Conservation (phyloP, 2,888 invertebrate species). For the Andrena haemorrhoa region DNA sequence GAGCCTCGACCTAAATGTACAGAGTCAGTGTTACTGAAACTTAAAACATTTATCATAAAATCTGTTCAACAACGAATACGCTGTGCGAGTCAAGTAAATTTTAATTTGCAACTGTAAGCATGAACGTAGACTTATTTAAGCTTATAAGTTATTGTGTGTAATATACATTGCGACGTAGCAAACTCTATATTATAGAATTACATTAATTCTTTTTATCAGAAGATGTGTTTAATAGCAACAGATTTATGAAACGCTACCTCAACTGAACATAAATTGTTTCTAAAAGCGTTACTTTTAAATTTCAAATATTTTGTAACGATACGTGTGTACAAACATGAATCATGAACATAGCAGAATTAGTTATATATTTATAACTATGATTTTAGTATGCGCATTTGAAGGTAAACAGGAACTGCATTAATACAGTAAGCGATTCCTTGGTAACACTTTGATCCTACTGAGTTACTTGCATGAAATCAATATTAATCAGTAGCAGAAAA, state of each 20-base stretch:
- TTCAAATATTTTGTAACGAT: neutral
- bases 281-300: neutral
- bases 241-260: constrained; percentile 20
- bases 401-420: neutral
- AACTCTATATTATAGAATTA: constrained; percentile 32
- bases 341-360: neutral
- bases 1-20: constrained; percentile 1
- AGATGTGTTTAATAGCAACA: neutral
- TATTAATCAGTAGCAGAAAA: constrained; percentile 12
- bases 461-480: neutral
- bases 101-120: constrained; percentile 29
- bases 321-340: neutral
- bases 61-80: constrained; percentile 41
- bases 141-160: constrained; percentile 8
- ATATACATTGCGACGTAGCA: constrained; percentile 11
- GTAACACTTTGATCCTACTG: neutral
- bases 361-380: constrained; percentile 5
- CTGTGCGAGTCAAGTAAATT: constrained; percentile 5
- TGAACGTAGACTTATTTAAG: constrained; percentile 15
- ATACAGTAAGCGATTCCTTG: constrained; percentile 9
- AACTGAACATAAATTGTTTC: constrained; percentile 6
- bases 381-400: neutral
- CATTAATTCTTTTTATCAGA: constrained; percentile 11
- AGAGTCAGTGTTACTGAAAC: constrained; percentile 7
- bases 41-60: constrained; percentile 7